phyloP scores from a whole-genome alignment of 2,888 invertebrate genomes.

The Dryocosmus kuriphilus region DNA sequence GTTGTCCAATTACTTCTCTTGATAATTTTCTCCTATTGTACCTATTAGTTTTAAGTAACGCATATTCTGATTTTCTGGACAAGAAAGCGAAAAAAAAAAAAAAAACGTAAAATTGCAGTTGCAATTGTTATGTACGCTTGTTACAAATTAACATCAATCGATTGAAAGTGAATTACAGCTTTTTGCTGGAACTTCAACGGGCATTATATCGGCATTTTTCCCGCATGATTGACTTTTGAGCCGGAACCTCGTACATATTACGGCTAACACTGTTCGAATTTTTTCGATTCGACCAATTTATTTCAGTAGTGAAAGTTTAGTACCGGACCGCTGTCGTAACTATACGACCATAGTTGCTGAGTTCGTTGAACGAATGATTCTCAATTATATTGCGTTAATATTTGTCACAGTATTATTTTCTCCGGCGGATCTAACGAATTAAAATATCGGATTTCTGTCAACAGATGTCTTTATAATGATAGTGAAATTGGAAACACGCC shows the following conservation, averaged over 20 bases:
- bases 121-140: background rate
- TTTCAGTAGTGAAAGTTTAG: constrained; percentile 58
- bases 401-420: constrained; percentile 14
- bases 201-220: constrained; percentile 24
- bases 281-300: constrained; percentile 54
- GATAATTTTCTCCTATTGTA: background rate
- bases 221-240: constrained; percentile 17
- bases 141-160: background rate
- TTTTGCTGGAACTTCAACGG: background rate
- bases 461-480: background rate
- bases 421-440: background rate
- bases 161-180: constrained; percentile 17
- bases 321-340: constrained; percentile 32
- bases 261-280: constrained; percentile 18
- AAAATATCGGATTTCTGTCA: constrained; percentile 10
- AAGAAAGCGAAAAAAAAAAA: background rate
- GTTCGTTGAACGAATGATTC: constrained; percentile 34
- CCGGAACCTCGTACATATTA: constrained; percentile 21
- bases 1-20: background rate
- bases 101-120: background rate
- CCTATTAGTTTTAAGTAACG: background rate
- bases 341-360: background rate
- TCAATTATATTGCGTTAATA: constrained; percentile 18
- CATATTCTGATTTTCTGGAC: background rate
- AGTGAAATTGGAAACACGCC: background rate